Evolutionary conservation across 2,113 vertebrate species (phyloP).

Genomic region (Lagenorhynchus albirostris): DNA sequence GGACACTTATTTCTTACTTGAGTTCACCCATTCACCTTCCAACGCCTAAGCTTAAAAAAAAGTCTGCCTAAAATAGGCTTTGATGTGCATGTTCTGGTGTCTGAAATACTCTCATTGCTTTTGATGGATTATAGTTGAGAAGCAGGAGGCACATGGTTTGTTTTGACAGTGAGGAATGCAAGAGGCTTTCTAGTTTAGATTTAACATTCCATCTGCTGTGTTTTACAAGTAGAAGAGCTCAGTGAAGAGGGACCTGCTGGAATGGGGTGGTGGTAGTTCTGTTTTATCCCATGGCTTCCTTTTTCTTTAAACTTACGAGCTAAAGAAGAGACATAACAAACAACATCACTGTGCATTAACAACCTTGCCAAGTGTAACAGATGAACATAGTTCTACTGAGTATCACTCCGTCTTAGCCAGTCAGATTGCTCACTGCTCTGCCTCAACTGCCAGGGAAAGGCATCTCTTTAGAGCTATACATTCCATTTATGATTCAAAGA

Average conservation of each 20-base stretch:
- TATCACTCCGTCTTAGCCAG: slow-evolving; percentile 37
- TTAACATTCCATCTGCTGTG: slow-evolving; percentile 18
- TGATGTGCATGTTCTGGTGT: not conserved
- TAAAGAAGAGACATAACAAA: slow-evolving; percentile 37
- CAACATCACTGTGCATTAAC: not conserved
- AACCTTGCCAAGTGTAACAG: slow-evolving; percentile 62
- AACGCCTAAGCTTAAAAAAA: not conserved
- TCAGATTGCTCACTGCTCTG: slow-evolving; percentile 59
- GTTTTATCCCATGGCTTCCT: not conserved
- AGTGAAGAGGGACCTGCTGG: not conserved
- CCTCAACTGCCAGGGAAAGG: not conserved
- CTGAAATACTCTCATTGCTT: slow-evolving; percentile 41
- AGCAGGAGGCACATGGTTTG: slow-evolving; percentile 48
- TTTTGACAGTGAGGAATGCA: slow-evolving; percentile 62
- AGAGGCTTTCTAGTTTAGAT: slow-evolving; percentile 22
- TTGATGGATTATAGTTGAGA: slow-evolving; percentile 42
- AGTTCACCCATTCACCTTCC: slow-evolving; percentile 51
- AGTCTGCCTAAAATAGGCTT: slow-evolving; percentile 4
- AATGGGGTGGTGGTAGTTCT: not conserved
- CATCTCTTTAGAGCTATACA: not conserved
- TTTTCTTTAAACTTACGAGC: not conserved
- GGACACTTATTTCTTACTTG: slow-evolving; percentile 30
- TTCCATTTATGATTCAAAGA: not conserved
- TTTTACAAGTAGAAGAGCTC: slow-evolving; percentile 21
- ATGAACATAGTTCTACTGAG: slow-evolving; percentile 47